Base-by-base conservation (phyloP, 2,113 vertebrate species). In the Heliornis fulica region DNA sequence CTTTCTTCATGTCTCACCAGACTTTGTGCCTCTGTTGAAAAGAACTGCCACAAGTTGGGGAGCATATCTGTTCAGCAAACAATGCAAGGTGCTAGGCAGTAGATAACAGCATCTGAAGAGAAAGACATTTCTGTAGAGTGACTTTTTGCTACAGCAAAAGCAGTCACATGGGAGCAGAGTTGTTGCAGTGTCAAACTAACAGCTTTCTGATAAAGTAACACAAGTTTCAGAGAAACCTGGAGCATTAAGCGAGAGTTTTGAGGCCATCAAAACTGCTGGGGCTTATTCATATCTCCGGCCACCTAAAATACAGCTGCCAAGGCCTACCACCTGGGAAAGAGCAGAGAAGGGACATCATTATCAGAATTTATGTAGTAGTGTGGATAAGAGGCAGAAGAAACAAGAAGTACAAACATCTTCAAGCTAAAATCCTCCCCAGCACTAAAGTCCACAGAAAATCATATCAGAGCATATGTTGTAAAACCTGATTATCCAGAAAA, bases 401-500 rank as follows among this genome's bases (percentile, higher is more conserved):
- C 7, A 40, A 70, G 20, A 75, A 29, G 4, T 21, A 26, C 15
- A 31, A 38, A 38, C 3, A 2, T 53, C 43, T 82, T 75, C 40
- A 32, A n/a, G 28, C 75, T 54, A 36, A 31, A 75, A 43, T 60
- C n/a, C 31, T 65, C 40, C 20, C 11, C 34, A 57, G 43, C 36
- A 78, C 36, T 56, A 18, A 83, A 91, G 51, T 16, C 15, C 3
- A 31, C 51, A 71, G 83, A 61, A 87, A 94, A 68, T 87, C 22
- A 65, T 83, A 80, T 51, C 57, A 65, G 31, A 76, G 65, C 31
- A 4, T 69, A 13, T 36, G 36, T 38, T 6, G 12, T 70, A 65
- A 90, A 53, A 57, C 59, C 83, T 77, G 70, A 85, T 93, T 90
- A 94, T 57, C 40, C 45, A 85, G 94, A 48, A n/a, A 91, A n/a